Percentiles rank a stretch among this genome's conserved stretches.
Conservation (phyloP, 2,888 invertebrate genomes). For the Malthinus flaveolus region DNA sequence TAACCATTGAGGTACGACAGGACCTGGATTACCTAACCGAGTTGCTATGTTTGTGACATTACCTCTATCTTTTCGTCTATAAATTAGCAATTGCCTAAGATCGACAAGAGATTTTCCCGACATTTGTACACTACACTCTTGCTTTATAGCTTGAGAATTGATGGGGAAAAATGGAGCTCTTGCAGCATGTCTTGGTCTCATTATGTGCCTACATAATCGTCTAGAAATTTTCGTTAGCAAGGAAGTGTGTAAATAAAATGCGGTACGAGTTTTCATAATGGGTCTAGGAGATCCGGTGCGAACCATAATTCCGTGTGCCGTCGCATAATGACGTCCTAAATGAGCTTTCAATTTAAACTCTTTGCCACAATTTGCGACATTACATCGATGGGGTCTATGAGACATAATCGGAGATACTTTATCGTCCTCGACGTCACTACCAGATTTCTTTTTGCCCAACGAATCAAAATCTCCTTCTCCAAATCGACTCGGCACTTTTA, state of each 20-base stretch:
- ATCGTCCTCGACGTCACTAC: constrained; percentile 57
- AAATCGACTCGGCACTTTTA: constrained; percentile 74
- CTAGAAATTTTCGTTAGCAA: constrained; percentile 88
- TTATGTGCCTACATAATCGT: constrained; percentile 79
- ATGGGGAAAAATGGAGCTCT: constrained; percentile 82
- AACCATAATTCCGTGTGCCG: constrained; percentile 81
- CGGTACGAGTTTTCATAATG: constrained; percentile 96
- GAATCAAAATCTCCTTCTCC: constrained; percentile 56
- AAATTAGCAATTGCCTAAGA: constrained; percentile 60
- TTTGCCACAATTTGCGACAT: constrained; percentile 89
- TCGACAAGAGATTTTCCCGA: constrained; percentile 60
- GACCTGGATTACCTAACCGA: constrained; percentile 66
- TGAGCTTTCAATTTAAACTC: constrained; percentile 96
- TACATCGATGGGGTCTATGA: constrained; percentile 85
- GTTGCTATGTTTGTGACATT: constrained; percentile 74
- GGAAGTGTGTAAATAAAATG: constrained; percentile 92
- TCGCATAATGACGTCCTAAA: constrained; percentile 90
- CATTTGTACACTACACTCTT: constrained; percentile 75
- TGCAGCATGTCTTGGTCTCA: constrained; percentile 84
- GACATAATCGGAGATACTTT: constrained; percentile 59
- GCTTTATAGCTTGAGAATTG: constrained; percentile 79
- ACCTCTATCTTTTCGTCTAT: constrained; percentile 63
- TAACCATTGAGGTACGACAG: constrained; percentile 68
- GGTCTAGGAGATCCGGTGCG: constrained; percentile 82
- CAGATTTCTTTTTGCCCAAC: constrained; percentile 55